These are phyloP conservation scores for Glossophaga mutica DNA, from an alignment of 2,797 vertebrate genomes.

Conservation along the genomic window DNA sequence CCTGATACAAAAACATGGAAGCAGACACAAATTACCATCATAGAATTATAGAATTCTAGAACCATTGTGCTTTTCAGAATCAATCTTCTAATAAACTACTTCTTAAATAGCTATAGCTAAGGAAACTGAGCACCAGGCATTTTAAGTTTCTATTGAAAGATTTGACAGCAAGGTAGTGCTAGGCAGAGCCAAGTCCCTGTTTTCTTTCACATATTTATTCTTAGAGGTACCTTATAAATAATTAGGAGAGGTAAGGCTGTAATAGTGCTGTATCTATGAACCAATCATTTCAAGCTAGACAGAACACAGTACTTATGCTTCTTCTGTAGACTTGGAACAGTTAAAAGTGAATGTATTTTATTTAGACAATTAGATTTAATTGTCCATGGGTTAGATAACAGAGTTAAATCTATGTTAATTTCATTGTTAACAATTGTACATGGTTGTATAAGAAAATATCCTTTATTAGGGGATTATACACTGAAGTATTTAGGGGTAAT, in stretches of 20 bases:
- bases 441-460: neutral
- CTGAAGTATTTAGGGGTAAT: neutral
- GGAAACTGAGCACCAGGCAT: neutral
- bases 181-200: neutral
- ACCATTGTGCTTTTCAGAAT: neutral
- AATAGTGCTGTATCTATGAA: no score
- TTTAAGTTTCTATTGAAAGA: neutral
- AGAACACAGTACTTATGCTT: neutral
- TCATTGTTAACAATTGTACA: neutral
- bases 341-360: neutral
- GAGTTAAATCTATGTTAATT: neutral
- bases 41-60: neutral
- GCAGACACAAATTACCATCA: neutral
- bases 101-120: neutral
- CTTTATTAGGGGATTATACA: neutral
- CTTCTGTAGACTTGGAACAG: neutral
- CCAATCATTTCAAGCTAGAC: neutral
- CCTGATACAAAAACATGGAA: neutral
- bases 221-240: neutral
- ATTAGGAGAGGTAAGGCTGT: neutral
- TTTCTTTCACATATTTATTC: constrained; percentile 1
- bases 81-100: neutral
- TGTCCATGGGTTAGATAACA: neutral
- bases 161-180: neutral
- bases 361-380: neutral